Evolutionary conservation across 2,797 vertebrate genomes (phyloP).

Genomic region (Helostoma temminkii): DNA sequence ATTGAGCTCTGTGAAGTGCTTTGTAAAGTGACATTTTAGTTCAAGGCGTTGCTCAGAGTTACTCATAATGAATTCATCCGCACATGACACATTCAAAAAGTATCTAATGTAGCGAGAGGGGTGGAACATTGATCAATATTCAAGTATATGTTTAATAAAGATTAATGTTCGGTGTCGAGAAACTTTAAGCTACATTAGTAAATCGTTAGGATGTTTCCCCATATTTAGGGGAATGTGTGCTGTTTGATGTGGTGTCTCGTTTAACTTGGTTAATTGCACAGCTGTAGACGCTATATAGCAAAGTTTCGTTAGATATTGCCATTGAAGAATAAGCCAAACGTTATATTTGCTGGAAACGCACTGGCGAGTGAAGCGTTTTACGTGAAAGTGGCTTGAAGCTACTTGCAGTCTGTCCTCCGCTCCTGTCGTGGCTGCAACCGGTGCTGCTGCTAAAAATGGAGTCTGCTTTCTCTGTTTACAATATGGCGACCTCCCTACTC

Average conservation of each 20-base stretch:
- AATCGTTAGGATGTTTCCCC: slow-evolving; percentile 1
- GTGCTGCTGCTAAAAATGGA: slow-evolving; percentile 77
- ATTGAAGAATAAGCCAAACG: too few species aligned
- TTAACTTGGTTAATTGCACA: background rate
- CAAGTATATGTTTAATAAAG: background rate
- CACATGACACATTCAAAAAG: background rate
- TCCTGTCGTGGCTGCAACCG: slow-evolving; percentile 62
- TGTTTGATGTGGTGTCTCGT: background rate
- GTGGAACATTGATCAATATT: too few species aligned
- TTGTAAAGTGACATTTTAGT: slow-evolving; percentile 1
- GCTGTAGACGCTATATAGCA: background rate
- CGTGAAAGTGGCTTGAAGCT: background rate
- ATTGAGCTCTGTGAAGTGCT: background rate
- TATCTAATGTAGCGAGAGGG: accelerated
- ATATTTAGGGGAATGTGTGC: background rate
- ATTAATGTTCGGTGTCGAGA: background rate
- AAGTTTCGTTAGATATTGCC: background rate
- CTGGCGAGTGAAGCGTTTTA: background rate
- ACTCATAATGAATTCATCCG: background rate
- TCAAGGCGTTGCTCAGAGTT: background rate
- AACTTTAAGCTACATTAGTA: background rate
- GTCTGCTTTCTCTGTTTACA: slow-evolving; percentile 89
- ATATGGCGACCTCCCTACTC: slow-evolving; percentile 92
- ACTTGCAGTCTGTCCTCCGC: slow-evolving; percentile 53
- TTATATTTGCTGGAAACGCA: too few species aligned